Conservation (phyloP, 2,113 vertebrate species). For the Hyperoodon ampullatus region DNA sequence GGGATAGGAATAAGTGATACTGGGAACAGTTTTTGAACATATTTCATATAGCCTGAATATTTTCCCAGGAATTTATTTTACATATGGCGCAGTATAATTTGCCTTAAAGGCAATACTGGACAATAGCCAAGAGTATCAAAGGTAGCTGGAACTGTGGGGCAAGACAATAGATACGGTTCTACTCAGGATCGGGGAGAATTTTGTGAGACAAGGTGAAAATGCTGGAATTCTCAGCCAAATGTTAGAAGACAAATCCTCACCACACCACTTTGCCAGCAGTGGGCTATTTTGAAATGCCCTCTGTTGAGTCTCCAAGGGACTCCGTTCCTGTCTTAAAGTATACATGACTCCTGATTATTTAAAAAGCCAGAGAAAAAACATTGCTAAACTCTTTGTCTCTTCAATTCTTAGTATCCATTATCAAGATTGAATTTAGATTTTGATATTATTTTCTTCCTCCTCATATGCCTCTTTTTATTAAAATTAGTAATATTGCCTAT, state of each 20-base stretch:
- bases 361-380: neutral
- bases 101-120: neutral
- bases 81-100: neutral
- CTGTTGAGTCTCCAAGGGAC: neutral
- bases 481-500: neutral
- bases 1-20: neutral
- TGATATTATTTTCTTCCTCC: neutral
- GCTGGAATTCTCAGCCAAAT: neutral
- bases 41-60: neutral
- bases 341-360: neutral
- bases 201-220: neutral
- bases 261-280: too few relatives aligned
- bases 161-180: neutral
- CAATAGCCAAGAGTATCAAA: neutral
- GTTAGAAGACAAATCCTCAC: neutral
- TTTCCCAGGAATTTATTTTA: neutral
- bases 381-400: neutral
- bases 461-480: neutral
- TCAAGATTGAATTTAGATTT: neutral
- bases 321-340: neutral
- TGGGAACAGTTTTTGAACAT: neutral
- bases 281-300: neutral
- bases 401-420: neutral
- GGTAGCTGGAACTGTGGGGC: neutral
- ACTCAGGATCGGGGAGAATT: neutral